Percentiles rank a stretch among this genome's conserved stretches.
phyloP scores from a whole-genome alignment of 1,140 invertebrate species.

The Drosophila chauvacae region DNA sequence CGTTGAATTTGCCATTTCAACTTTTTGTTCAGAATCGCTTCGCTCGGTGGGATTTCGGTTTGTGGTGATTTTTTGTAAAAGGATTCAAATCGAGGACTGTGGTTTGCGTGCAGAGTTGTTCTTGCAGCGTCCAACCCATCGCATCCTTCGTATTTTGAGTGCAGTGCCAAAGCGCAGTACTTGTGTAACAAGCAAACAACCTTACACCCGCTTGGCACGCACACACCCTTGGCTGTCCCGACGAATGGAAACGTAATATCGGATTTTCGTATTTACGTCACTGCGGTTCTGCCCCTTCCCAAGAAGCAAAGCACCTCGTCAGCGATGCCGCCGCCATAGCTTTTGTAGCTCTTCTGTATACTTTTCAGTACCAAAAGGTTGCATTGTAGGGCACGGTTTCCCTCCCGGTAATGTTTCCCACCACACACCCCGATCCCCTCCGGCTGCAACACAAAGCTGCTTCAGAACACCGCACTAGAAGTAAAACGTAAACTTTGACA shows the following conservation, averaged over 20 bases:
- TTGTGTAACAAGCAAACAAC: conserved; percentile 66
- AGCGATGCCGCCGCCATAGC: conserved; percentile 56
- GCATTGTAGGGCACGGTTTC: conserved; percentile 61
- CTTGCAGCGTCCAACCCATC: conserved; percentile 18
- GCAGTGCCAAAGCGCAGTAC: conserved; percentile 72
- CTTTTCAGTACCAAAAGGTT: conserved; percentile 68
- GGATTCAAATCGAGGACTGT: conserved; percentile 61
- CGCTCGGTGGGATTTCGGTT: conserved; percentile 34
- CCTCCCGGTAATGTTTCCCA: conserved; percentile 18
- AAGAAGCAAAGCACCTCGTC: conserved; percentile 26
- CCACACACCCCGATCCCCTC: conserved; percentile 11
- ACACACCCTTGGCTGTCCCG: conserved; percentile 6
- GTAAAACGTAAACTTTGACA: conserved; percentile 83
- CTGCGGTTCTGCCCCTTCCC: conserved; percentile 57
- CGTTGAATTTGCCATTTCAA: conserved; percentile 66
- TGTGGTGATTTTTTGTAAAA: conserved; percentile 60
- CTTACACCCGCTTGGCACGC: conserved; percentile 19
- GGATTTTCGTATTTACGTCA: conserved; percentile 80
- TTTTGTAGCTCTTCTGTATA: conserved; percentile 67
- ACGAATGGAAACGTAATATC: conserved; percentile 78
- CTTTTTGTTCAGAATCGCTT: conserved; percentile 55
- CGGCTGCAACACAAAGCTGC: conserved; percentile 36
- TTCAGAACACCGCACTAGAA: conserved; percentile 65
- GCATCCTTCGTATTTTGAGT: conserved; percentile 51
- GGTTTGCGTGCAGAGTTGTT: conserved; percentile 70